These are phyloP conservation scores for Heterocephalus glaber DNA, from an alignment of 2,113 vertebrate species.

Conservation along the genomic window DNA sequence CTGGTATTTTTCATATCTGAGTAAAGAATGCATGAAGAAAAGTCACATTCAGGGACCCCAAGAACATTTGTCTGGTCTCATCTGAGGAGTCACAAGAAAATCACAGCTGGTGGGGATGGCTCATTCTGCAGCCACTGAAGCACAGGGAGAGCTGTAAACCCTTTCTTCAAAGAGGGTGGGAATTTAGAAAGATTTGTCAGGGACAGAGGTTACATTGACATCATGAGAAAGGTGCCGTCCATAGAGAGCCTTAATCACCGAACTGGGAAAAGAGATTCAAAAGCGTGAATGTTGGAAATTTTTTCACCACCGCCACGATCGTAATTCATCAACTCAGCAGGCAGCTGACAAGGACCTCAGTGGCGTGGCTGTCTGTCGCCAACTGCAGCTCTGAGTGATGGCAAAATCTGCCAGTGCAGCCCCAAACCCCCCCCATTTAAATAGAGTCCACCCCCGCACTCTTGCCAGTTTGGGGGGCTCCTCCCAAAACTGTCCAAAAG, in stretches of 20 bases:
- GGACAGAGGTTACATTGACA: background rate
- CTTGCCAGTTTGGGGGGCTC: slow-evolving; percentile 49
- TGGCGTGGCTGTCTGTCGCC: slow-evolving; percentile 50
- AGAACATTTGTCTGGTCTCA: slow-evolving; percentile 46
- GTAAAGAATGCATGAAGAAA: slow-evolving; percentile 83
- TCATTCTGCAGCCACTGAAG: background rate
- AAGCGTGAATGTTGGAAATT: slow-evolving; percentile 60
- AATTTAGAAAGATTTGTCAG: background rate
- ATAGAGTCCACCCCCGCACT: background rate
- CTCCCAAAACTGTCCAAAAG: slow-evolving; percentile 37
- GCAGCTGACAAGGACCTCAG: background rate
- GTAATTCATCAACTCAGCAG: background rate
- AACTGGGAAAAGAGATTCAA: slow-evolving; percentile 47
- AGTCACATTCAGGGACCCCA: slow-evolving; percentile 83
- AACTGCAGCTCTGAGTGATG: background rate
- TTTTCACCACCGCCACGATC: background rate
- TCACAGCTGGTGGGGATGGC: background rate
- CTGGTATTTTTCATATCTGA: slow-evolving; percentile 84
- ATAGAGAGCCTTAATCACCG: background rate
- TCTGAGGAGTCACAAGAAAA: slow-evolving; percentile 38
- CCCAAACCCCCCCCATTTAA: background rate
- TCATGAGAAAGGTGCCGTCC: background rate
- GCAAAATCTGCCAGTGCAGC: background rate
- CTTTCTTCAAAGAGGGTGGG: background rate
- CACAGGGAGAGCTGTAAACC: background rate